Conservation (phyloP, 2,113 vertebrate genomes). For the Lagopus leucura region DNA sequence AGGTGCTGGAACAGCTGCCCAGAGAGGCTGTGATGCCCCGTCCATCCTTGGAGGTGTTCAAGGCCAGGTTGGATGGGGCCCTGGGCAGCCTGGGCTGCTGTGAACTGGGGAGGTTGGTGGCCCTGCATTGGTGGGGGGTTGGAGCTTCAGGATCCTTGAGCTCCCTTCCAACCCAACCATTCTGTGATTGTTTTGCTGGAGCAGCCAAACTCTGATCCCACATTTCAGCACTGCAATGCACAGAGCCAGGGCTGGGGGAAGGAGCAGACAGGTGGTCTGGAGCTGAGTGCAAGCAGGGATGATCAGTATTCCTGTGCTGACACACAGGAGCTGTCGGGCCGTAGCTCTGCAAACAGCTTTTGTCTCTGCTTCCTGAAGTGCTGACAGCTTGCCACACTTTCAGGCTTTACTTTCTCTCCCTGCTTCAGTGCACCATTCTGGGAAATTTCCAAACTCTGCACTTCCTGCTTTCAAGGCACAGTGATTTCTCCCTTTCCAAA, state of each 20-base stretch:
- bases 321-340: no score
- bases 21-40: no score
- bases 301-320: neutral
- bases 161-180: no score
- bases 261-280: neutral
- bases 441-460: neutral
- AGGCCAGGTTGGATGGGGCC: no score
- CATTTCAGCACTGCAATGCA: neutral
- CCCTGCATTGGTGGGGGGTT: no score
- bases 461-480: neutral
- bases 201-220: fast-evolving
- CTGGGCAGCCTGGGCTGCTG: no score
- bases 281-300: neutral
- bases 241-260: neutral
- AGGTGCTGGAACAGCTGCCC: no score
- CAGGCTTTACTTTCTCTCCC: neutral
- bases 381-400: neutral
- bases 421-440: no score
- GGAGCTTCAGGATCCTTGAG: no score
- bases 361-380: neutral
- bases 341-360: neutral
- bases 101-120: no score
- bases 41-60: no score
- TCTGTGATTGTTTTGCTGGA: neutral
- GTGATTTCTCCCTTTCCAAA: neutral